A percentile compares a stretch with the other conserved stretches of the same genome.
These are phyloP conservation scores for Chorisops tibialis DNA, from an alignment of 2,888 invertebrate species.

Conservation along the genomic window DNA sequence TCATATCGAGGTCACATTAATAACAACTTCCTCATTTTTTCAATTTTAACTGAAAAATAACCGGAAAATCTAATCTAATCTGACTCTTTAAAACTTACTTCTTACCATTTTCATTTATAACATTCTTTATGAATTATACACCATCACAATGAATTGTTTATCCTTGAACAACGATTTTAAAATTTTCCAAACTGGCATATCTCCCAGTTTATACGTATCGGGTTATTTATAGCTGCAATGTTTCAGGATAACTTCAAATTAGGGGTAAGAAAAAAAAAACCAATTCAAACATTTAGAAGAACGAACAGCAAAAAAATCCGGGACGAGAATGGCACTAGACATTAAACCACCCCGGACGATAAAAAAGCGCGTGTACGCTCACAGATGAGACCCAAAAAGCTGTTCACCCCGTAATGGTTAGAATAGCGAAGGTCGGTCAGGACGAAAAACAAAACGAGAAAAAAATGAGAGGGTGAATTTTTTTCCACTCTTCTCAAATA, in stretches of 20 bases:
- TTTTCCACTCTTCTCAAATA: constrained; percentile 8
- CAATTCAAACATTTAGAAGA: constrained; percentile 1
- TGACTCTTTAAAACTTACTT: no score
- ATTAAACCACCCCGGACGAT: constrained; percentile 30
- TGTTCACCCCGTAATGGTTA: constrained; percentile 16
- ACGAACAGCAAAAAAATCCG: neutral
- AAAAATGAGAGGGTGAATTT: constrained; percentile 17
- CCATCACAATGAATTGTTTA: neutral
- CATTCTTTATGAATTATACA: no score
- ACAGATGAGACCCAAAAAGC: constrained; percentile 27
- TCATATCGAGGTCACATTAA: no score
- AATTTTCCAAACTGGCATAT: constrained; percentile 15
- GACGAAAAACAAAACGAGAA: neutral
- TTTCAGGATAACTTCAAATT: constrained; percentile 7
- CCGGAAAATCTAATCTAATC: no score
- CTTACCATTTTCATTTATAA: no score
- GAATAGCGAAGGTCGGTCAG: constrained; percentile 2
- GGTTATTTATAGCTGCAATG: neutral
- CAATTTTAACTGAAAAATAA: no score
- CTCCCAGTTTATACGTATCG: neutral
- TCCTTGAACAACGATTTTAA: neutral
- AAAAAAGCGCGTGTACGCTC: constrained; percentile 28
- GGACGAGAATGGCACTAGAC: constrained; percentile 12
- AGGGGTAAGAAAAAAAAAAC: constrained; percentile 17
- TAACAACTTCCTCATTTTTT: no score